phyloP scores from a whole-genome alignment of 2,888 invertebrate genomes.

The Choreutis nemorana region DNA sequence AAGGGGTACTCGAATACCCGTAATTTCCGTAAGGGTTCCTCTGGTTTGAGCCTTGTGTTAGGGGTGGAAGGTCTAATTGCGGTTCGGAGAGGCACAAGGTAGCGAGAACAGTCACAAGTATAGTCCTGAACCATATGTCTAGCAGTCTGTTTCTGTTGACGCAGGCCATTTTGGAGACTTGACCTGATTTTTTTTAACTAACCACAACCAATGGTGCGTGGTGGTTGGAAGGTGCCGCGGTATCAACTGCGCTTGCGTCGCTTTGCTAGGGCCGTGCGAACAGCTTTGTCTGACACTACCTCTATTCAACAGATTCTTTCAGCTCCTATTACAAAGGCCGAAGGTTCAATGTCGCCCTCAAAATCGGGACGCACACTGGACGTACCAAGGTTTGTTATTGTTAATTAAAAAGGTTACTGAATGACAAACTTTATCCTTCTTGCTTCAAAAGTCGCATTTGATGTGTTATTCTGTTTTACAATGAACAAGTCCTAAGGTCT shows the following conservation, averaged over 20 bases:
- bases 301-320: too few relatives aligned
- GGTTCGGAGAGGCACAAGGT: constrained; percentile 25
- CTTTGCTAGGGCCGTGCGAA: constrained; percentile 45
- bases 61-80: constrained; percentile 66
- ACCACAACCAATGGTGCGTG: constrained; percentile 44
- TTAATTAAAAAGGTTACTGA: neutral
- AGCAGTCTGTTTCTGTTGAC: constrained; percentile 24
- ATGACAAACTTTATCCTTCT: constrained; percentile 2
- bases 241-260: constrained; percentile 30
- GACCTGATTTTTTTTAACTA: constrained; percentile 16
- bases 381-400: constrained; percentile 4
- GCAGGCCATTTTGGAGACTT: constrained; percentile 56
- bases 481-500: too few relatives aligned
- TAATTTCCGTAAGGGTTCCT: constrained; percentile 33
- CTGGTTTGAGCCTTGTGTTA: constrained; percentile 34
- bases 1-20: constrained; percentile 42
- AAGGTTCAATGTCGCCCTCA: too few relatives aligned
- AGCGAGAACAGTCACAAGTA: constrained; percentile 21
- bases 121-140: constrained; percentile 27
- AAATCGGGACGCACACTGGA: too few relatives aligned
- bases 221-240: constrained; percentile 42
- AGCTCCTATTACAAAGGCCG: too few relatives aligned
- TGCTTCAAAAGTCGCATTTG: too few relatives aligned
- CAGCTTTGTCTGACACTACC: constrained; percentile 35
- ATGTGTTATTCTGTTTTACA: too few relatives aligned